Evolutionary conservation across 2,888 invertebrate species (phyloP).

Genomic region (Ceratothoa steindachneri): DNA sequence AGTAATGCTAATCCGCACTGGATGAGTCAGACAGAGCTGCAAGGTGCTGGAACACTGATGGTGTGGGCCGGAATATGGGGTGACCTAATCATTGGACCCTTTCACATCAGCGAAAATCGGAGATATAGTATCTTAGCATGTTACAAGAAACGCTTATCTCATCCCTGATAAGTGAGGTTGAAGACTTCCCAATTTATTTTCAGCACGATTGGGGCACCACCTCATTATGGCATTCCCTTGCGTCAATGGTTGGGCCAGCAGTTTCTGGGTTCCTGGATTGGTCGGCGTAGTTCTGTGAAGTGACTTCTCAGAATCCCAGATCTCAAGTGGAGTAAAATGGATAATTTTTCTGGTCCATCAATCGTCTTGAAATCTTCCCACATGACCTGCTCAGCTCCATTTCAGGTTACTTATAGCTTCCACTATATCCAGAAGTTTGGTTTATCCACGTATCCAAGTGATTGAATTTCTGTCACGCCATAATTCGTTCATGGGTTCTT

Average conservation of each 20-base stretch:
- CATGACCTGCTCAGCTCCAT: no score
- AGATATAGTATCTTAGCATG: background rate
- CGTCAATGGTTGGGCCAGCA: background rate
- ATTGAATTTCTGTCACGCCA: no score
- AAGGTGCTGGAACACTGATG: background rate
- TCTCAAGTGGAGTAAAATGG: no score
- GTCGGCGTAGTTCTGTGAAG: slow-evolving; percentile 4
- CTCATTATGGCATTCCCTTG: slow-evolving; percentile 1
- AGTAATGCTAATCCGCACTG: slow-evolving; percentile 6
- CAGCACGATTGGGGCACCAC: background rate
- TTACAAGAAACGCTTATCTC: background rate
- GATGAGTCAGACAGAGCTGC: background rate
- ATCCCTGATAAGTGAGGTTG: background rate
- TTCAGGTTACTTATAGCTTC: no score
- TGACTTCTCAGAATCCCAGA: background rate
- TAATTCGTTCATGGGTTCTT: no score
- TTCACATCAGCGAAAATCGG: background rate
- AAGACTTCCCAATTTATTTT: background rate
- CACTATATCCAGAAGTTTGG: no score
- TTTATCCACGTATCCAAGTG: no score
- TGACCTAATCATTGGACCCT: background rate
- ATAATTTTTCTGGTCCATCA: no score
- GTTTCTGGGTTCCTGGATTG: slow-evolving; percentile 2
- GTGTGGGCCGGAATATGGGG: slow-evolving; percentile 3
- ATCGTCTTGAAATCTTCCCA: no score